phyloP scores from a whole-genome alignment of 2,888 invertebrate species.

The Conchocele bisecta region DNA sequence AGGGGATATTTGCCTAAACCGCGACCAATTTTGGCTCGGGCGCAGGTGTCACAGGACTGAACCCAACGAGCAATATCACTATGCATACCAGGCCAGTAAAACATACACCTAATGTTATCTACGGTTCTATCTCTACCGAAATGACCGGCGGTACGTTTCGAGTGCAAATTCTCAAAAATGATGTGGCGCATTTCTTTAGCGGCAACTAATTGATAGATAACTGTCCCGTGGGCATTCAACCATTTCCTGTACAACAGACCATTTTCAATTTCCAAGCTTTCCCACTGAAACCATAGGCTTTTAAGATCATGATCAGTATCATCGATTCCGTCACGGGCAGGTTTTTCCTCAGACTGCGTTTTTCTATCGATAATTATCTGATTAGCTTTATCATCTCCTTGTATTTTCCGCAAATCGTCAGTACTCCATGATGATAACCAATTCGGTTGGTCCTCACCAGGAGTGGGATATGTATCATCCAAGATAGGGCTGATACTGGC shows the following conservation, averaged over 20 bases:
- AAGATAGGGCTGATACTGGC: neutral
- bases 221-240: neutral
- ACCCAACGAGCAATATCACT: constrained; percentile 36
- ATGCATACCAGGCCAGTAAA: constrained; percentile 48
- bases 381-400: constrained; percentile 7
- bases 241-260: neutral
- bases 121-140: constrained; percentile 48
- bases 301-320: neutral
- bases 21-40: constrained; percentile 49
- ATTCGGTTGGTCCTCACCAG: neutral
- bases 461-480: neutral
- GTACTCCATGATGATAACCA: constrained; percentile 25
- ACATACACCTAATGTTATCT: constrained; percentile 26
- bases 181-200: neutral
- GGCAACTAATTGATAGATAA: neutral
- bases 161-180: constrained; percentile 41
- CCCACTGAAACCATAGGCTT: constrained; percentile 24
- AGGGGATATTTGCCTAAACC: constrained; percentile 45
- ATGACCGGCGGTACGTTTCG: constrained; percentile 38
- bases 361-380: constrained; percentile 2
- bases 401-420: constrained; percentile 9
- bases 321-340: neutral
- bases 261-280: constrained; percentile 7
- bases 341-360: neutral
- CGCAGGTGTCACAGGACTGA: constrained; percentile 44